Conservation (phyloP, 2,113 vertebrate genomes). For the Microcebus tavaratra region DNA sequence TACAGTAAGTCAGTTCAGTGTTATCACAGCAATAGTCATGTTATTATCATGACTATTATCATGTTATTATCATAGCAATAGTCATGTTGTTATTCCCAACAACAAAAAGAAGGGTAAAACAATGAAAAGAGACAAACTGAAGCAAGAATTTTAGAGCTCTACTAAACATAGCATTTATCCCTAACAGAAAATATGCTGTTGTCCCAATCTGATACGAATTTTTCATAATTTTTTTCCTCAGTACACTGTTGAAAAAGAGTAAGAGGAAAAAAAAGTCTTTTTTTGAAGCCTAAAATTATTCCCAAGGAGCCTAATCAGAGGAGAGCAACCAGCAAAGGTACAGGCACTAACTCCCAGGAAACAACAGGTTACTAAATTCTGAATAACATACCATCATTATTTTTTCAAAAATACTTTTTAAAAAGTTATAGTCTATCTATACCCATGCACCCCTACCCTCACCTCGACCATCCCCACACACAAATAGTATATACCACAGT, state of each 20-base stretch:
- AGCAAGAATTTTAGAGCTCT: conserved; percentile 40
- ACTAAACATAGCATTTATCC: conserved; percentile 52
- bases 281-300: conserved; percentile 34
- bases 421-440: neutral
- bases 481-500: neutral
- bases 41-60: neutral
- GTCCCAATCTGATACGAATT: neutral
- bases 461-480: neutral
- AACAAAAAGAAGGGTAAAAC: neutral
- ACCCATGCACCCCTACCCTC: neutral
- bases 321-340: neutral
- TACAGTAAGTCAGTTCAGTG: conserved; percentile 32
- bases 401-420: neutral
- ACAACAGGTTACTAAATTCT: neutral
- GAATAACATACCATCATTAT: neutral
- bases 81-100: neutral
- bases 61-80: too few relatives aligned
- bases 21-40: neutral
- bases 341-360: neutral
- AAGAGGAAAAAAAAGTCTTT: neutral
- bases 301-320: neutral
- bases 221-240: neutral
- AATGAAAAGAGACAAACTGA: conserved; percentile 17
- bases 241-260: neutral
- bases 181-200: neutral